Evolutionary conservation across 2,797 vertebrate species (phyloP).

Genomic region (Rhynchonycteris naso): DNA sequence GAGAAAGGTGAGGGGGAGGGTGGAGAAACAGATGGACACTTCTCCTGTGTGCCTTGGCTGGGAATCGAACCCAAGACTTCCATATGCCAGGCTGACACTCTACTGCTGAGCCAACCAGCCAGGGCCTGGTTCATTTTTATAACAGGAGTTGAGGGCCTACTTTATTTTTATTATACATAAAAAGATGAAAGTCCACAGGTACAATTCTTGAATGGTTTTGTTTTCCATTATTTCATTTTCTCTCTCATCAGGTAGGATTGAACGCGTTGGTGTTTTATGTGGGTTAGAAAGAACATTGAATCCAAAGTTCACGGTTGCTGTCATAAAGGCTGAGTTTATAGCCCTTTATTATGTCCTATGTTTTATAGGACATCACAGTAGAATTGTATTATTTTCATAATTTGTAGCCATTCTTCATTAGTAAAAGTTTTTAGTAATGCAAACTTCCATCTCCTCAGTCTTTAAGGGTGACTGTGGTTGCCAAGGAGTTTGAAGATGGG

Average conservation of each 20-base stretch:
- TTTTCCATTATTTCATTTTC: constrained; percentile 14
- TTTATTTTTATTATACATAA: neutral
- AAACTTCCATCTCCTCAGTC: neutral
- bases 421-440: neutral
- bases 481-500: neutral
- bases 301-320: neutral
- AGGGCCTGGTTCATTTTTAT: neutral
- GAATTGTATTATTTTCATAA: neutral
- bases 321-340: neutral
- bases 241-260: neutral
- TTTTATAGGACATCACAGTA: neutral
- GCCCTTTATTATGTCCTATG: fast-evolving
- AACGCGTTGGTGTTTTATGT: neutral
- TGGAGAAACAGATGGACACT: too few species aligned
- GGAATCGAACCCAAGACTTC: too few species aligned
- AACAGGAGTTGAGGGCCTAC: neutral
- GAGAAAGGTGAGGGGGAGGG: too few species aligned
- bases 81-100: too few species aligned
- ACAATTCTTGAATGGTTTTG: neutral
- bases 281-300: neutral
- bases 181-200: neutral
- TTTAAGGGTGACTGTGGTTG: neutral
- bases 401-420: neutral
- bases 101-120: too few species aligned
- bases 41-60: too few species aligned